These are phyloP conservation scores for Sandelia bainsii DNA, from an alignment of 2,797 vertebrate genomes.

Conservation along the genomic window DNA sequence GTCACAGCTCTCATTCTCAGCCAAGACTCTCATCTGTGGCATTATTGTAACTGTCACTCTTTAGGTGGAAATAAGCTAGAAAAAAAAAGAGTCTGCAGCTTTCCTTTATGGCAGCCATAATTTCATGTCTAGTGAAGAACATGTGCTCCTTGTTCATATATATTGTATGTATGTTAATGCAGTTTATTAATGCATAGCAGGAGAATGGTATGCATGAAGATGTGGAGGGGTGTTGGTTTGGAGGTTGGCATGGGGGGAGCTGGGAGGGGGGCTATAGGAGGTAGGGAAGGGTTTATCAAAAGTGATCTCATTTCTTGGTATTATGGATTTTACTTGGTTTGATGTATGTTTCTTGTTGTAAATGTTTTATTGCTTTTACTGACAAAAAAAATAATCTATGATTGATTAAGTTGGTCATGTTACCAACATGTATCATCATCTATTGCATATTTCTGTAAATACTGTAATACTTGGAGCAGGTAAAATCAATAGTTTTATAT, in stretches of 20 bases:
- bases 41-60: conserved; percentile 47
- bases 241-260: background rate
- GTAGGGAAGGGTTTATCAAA: background rate
- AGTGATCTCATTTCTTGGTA: conserved; percentile 2
- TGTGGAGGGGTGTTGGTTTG: conserved; percentile 14
- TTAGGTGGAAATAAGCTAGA: conserved; percentile 32
- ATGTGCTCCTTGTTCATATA: conserved; percentile 34
- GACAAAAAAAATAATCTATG: background rate
- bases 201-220: background rate
- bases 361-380: background rate
- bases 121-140: conserved; percentile 33
- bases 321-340: conserved; percentile 8
- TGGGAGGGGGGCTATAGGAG: background rate
- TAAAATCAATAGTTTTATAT: background rate
- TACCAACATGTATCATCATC: background rate
- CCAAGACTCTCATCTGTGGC: conserved; percentile 41
- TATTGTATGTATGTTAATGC: conserved; percentile 43
- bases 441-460: background rate
- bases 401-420: background rate
- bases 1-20: conserved; percentile 48
- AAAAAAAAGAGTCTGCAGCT: conserved; percentile 24
- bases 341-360: background rate
- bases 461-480: background rate
- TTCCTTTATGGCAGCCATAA: conserved; percentile 30
- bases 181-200: conserved; percentile 16